These are phyloP conservation scores for Rhinoraja longicauda DNA, from an alignment of 2,797 vertebrate genomes.

Conservation along the genomic window DNA sequence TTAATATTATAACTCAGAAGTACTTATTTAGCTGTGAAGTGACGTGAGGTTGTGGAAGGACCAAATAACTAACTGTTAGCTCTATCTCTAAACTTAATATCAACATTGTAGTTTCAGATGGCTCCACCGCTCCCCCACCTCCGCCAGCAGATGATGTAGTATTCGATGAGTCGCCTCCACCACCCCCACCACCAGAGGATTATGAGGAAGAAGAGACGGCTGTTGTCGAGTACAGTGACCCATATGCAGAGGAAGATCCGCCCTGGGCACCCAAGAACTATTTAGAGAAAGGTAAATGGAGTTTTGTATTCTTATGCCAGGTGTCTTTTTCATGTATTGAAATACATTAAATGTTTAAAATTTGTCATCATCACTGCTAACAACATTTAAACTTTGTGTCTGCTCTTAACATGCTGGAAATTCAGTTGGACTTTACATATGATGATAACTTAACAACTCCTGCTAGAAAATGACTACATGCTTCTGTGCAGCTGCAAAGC, in stretches of 20 bases:
- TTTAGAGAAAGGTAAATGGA: constrained; percentile 79
- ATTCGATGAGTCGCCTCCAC: constrained; percentile 83
- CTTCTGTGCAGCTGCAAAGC: too few relatives aligned
- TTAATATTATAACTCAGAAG: background rate
- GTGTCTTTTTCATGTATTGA: too few relatives aligned
- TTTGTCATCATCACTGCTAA: too few relatives aligned
- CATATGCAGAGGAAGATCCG: constrained; percentile 94
- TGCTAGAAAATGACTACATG: too few relatives aligned
- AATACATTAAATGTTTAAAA: too few relatives aligned
- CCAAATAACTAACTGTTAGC: background rate
- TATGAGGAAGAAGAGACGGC: constrained; percentile 94
- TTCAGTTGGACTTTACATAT: too few relatives aligned
- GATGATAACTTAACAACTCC: too few relatives aligned
- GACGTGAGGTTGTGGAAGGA: background rate
- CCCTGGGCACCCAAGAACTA: constrained; percentile 90
- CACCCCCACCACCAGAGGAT: constrained; percentile 83
- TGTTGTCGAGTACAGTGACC: constrained; percentile 96
- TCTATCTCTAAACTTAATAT: background rate
- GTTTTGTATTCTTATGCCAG: too few relatives aligned
- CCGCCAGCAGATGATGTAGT: constrained; percentile 77
- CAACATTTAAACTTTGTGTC: too few relatives aligned
- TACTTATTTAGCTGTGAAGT: background rate
- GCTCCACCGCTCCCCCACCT: constrained; percentile 73
- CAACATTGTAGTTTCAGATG: constrained; percentile 75
- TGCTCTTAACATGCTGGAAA: too few relatives aligned